Percentiles rank a stretch among this genome's conserved stretches.
These are phyloP conservation scores for Phataginus tricuspis DNA, from an alignment of 2,797 vertebrate genomes.

Conservation along the genomic window DNA sequence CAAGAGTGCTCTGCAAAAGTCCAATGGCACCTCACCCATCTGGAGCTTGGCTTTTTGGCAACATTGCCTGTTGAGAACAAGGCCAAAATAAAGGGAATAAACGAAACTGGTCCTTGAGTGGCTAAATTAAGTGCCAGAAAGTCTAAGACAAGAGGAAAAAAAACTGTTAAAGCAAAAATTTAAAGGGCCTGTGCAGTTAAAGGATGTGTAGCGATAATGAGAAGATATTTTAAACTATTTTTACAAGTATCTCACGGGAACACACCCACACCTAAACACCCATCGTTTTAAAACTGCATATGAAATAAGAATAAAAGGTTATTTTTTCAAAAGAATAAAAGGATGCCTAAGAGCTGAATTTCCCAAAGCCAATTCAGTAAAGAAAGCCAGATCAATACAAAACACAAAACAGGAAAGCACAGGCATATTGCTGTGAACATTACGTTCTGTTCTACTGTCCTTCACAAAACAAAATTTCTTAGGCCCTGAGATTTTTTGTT, in stretches of 20 bases:
- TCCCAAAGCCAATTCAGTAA: conserved; percentile 45
- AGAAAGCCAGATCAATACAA: conserved; percentile 36
- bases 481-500: neutral
- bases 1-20: neutral
- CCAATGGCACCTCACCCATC: conserved; percentile 6
- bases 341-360: neutral
- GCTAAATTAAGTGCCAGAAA: conserved; percentile 45
- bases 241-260: neutral
- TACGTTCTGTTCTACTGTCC: neutral
- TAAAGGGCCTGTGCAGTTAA: conserved; percentile 9
- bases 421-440: neutral
- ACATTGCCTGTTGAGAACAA: conserved; percentile 39
- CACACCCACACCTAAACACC: neutral
- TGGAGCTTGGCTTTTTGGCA: conserved; percentile 25
- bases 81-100: conserved; percentile 56
- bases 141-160: conserved; percentile 2
- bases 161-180: conserved; percentile 32
- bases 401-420: neutral
- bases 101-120: conserved; percentile 10
- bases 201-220: conserved; percentile 6
- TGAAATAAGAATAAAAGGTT: neutral
- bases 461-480: conserved; percentile 38
- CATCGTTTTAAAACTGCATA: conserved; percentile 44
- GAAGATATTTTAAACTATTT: conserved; percentile 36
- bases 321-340: neutral